Evolutionary conservation across 2,113 vertebrate species (phyloP), one percentile per base, ranked within the genome.

Genomic region (Barbus barbus): DNA sequence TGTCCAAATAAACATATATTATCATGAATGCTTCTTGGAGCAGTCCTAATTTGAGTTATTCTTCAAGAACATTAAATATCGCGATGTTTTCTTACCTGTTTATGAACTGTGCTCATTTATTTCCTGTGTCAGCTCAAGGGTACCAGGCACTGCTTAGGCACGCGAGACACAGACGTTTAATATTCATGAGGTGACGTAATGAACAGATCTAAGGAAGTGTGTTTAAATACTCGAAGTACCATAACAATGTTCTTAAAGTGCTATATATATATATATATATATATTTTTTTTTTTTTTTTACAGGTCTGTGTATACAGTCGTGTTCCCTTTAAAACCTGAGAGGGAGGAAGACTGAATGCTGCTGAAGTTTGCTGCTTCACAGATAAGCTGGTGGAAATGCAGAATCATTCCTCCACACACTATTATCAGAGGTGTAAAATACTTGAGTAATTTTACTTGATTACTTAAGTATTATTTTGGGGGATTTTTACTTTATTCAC

Each of bases 141-240:
- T 83, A 51, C 89, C 88, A 88, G 90, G 88, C 89, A 89, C 90
- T 89, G 89, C 88, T 84, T 82, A 11, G 9, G 38, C 38, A 11
- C 38, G 38, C 38, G 38, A 74, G 86, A 71, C 31, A 63, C 16
- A 51, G 33, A 33, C 1, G 48, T 16, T 76, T 33, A 86, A 83
- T 84, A 84, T 87, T 87, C 83, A 86, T 88, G 78, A 88, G 86
- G 22, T 65, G 33, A 31, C 85, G 83, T 90, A 82, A 81, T 86
- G n/a, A 5, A 22, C 20, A 2, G 79, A 86, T 41, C 87, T 53
- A 85, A 83, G 90, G 89, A 92, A 90, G 74, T 56, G 48, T 56
- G 7, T n/a, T n/a, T n/a, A n/a, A n/a, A n/a, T n/a, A n/a, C n/a
- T n/a, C n/a, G n/a, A n/a, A 16, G 13, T 48, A 48, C 46, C 46